phyloP scores from a whole-genome alignment of 2,113 vertebrate genomes.

The Tyrannus savana region DNA sequence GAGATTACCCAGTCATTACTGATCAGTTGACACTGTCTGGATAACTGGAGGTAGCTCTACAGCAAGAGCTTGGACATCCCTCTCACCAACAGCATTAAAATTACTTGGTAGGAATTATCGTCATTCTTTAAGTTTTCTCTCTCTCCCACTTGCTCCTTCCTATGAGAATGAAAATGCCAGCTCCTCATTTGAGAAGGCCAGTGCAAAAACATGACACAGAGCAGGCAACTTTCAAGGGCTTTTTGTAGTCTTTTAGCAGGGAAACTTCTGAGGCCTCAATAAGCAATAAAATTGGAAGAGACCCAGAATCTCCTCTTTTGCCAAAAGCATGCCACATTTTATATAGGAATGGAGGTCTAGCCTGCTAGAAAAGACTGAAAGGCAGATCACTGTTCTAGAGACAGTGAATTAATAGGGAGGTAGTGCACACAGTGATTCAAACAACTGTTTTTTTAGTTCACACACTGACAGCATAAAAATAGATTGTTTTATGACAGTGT shows the following conservation, averaged over 20 bases:
- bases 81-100: neutral
- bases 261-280: neutral
- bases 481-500: slow-evolving; percentile 41
- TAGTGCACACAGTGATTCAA: slow-evolving; percentile 40
- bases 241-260: neutral
- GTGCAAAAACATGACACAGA: neutral
- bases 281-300: neutral
- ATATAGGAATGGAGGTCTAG: neutral
- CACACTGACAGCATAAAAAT: slow-evolving; percentile 24
- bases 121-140: neutral
- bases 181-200: neutral
- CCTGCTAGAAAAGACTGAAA: slow-evolving; percentile 34
- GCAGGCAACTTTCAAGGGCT: neutral
- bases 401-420: neutral
- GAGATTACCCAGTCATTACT: neutral
- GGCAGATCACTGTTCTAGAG: slow-evolving; percentile 32
- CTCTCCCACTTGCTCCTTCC: neutral
- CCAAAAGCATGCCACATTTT: neutral
- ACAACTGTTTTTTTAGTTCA: slow-evolving; percentile 10
- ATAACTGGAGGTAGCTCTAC: neutral
- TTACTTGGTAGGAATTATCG: neutral
- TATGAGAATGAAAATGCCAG: neutral
- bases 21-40: neutral
- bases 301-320: neutral
- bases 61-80: neutral